Evolutionary conservation across 2,888 invertebrate species (phyloP).

Genomic region (Lasioglossum vierecki): DNA sequence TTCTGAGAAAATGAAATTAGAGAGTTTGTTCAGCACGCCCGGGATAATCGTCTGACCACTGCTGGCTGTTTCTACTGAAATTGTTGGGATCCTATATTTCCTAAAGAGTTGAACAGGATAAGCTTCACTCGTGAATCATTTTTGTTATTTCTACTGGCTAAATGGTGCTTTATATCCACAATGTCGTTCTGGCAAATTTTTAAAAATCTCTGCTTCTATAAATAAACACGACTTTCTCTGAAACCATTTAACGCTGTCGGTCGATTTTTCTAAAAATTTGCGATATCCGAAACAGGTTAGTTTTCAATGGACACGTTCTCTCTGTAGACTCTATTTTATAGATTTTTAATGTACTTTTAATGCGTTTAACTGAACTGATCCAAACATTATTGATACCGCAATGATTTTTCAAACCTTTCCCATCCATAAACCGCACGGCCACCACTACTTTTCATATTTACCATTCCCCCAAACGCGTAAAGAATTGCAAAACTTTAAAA

Average conservation of each 20-base stretch:
- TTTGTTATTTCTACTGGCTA: neutral
- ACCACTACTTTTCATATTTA: conserved; percentile 33
- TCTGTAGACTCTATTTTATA: neutral
- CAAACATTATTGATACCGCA: neutral
- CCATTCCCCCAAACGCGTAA: conserved; percentile 22
- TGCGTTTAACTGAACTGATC: neutral
- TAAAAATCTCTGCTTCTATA: neutral
- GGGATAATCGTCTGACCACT: neutral
- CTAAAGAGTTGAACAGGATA: neutral
- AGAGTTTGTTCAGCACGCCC: neutral
- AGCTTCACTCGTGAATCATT: neutral
- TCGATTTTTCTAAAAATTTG: neutral
- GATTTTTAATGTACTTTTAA: neutral
- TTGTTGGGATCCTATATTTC: neutral
- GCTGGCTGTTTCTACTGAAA: neutral
- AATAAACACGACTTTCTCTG: neutral
- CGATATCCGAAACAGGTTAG: neutral
- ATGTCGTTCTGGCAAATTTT: neutral
- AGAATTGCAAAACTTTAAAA: conserved; percentile 37
- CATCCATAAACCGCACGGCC: neutral
- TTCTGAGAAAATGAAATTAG: neutral
- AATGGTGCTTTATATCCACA: neutral
- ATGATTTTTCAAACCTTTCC: neutral
- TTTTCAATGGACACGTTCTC: neutral
- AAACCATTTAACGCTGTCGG: neutral